Base-by-base conservation (phyloP, 2,888 invertebrate species). In the Lapara coniferarum region DNA sequence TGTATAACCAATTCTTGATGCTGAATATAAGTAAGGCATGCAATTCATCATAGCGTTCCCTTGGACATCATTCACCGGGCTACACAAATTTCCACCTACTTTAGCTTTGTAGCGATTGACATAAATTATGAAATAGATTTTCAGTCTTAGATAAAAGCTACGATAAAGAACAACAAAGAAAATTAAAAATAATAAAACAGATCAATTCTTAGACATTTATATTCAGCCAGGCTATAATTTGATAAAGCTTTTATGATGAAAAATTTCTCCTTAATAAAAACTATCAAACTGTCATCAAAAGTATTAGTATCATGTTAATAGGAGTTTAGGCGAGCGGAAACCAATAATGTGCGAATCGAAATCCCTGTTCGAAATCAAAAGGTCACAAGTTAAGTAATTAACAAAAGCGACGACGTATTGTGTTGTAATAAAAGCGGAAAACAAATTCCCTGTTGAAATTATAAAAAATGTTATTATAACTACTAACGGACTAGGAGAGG, bases 401-500 rank as follows among this genome's bases (percentile, higher is more conserved):
- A 63, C 46, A 49, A 49, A 49, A 63, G 49, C 63, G 63, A 63
- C 63, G 63, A 63, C 63, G 49, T 19, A 46, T 63, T 13, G 13
- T 46, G 46, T 19, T 63, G 63, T 63, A 46, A 63, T 46, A 63
- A 63, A 63, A 19, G 63, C 49, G 63, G 49, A 63, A 63, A 63
- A 63, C 63, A 63, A 63, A 63, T 63, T 63, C 63, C 49, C 63
- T 25, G 63, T 63, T 63, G 63, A 14, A 49, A 46, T 63, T 63
- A 63, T 63, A 49, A 49, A 63, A 63, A 63, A 63, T 63, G 63
- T 63, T 63, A 46, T 46, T 55, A 56, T 53, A 52, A 67, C 67
- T 37, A 67, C 69, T 72, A 71, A 77, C 74, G 74, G 74, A 68
- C 56, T 63, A 49, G 46, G 56, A 67, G 25, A 66, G 56, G 6